These are phyloP conservation scores for Penaeus vannamei DNA, from an alignment of 1,140 invertebrate genomes.

Conservation along the genomic window DNA sequence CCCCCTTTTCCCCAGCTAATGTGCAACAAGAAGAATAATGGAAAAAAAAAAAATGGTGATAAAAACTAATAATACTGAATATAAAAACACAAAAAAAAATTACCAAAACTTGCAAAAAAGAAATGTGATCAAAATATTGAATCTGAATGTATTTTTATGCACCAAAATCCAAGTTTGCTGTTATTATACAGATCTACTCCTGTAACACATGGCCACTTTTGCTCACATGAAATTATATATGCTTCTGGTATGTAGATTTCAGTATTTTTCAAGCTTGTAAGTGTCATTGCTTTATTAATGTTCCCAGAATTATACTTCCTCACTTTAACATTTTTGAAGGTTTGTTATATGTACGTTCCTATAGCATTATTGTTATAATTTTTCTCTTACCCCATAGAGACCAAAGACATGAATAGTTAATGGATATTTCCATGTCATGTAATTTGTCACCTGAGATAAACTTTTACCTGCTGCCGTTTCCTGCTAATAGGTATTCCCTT, in stretches of 20 bases:
- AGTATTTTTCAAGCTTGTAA: conserved; percentile 10
- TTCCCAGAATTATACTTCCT: conserved; percentile 44
- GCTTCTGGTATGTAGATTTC: background rate
- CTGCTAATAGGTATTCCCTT: conserved; percentile 64
- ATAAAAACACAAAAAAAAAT: too few species aligned
- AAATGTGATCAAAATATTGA: too few species aligned
- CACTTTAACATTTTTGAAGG: conserved; percentile 54
- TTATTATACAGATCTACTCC: conserved; percentile 19
- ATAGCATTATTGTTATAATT: conserved; percentile 62
- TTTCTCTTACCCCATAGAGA: conserved; percentile 63
- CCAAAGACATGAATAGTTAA: conserved; percentile 65
- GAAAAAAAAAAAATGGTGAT: too few species aligned
- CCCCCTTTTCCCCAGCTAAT: too few species aligned
- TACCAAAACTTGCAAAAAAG: too few species aligned
- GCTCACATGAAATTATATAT: conserved; percentile 26
- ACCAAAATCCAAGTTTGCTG: conserved; percentile 4
- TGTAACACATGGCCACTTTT: conserved; percentile 42
- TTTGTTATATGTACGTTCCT: conserved; percentile 65
- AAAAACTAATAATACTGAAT: too few species aligned
- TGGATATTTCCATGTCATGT: conserved; percentile 60
- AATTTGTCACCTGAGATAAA: conserved; percentile 52
- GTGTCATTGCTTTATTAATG: background rate
- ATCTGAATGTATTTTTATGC: background rate
- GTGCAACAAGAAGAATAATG: too few species aligned
- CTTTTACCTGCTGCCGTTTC: conserved; percentile 62